Evolutionary conservation across 2,888 invertebrate species (phyloP), one percentile per base, ranked within the genome.

Genomic region (Diadegma fenestrale): DNA sequence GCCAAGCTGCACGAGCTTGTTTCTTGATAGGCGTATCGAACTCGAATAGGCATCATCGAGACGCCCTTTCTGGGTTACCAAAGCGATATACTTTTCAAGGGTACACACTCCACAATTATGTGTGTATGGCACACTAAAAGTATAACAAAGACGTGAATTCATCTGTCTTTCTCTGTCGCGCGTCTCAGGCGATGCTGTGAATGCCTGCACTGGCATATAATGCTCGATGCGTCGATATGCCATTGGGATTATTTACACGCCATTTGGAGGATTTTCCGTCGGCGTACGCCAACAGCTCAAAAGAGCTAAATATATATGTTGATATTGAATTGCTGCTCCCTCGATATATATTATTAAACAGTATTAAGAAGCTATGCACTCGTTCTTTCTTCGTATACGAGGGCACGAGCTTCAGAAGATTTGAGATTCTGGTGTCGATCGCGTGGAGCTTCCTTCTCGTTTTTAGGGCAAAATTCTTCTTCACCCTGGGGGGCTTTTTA

Each of bases 221-320:
- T 73, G 54, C 68, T 10, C 68, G 82, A 88, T 85, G 82, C 83
- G 71, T 75, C 80, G 82, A 87, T 85, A 83, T 82, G 80, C 68
- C 77, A 82, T 84, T 80, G 83, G 73, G 76, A 82, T 87, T 78
- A 87, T 87, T 89, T 87, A 88, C 87, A 83, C 85, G 81, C 84
- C 82, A 88, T 87, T 88, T 85, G 75, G 87, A 82, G 77, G 85
- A 81, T 86, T 86, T 85, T 77, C 77, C 68, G 78, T 80, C 83
- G 26, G 51, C 48, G 68, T 72, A 63, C 66, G 54, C 66, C 66
- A 45, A 48, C 61, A 72, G 8, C 51, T 81, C 77, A 82, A 84
- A 86, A 78, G 80, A 78, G 77, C 41, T 26, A 72, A 45, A 64
- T 37, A 76, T 54, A 77, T 69, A 77, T 58, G 61, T 71, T 48